These are phyloP conservation scores for Calosoma granatense DNA, from an alignment of 1,140 invertebrate genomes.

Conservation along the genomic window DNA sequence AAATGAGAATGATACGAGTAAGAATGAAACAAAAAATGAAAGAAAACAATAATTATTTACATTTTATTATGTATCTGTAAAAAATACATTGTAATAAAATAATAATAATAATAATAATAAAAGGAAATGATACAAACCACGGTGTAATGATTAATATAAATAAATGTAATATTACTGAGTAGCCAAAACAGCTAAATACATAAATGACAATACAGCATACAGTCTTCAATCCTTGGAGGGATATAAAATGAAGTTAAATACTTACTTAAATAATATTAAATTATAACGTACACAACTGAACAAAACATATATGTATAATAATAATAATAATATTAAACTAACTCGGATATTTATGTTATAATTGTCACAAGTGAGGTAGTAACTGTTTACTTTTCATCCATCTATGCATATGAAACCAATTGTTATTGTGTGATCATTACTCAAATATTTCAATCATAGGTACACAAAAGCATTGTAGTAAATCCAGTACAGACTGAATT, in stretches of 20 bases:
- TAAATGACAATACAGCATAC: background rate
- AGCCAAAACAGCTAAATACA: background rate
- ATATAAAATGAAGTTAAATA: background rate
- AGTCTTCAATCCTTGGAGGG: background rate
- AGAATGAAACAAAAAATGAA: background rate
- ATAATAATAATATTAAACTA: no score
- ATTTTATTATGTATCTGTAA: background rate
- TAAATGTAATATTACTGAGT: background rate
- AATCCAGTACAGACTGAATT: background rate
- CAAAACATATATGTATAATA: background rate
- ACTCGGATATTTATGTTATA: background rate
- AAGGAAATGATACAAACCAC: background rate
- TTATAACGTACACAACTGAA: background rate
- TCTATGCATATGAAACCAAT: background rate
- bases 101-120: no score
- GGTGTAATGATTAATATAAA: background rate
- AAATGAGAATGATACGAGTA: background rate
- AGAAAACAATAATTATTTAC: background rate
- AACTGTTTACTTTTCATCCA: constrained; percentile 3
- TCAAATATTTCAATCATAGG: background rate
- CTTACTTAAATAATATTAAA: background rate
- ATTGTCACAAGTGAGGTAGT: background rate
- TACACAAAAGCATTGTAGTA: background rate
- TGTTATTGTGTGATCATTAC: background rate
- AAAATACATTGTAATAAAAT: background rate